phyloP scores from a whole-genome alignment of 30 jellyfish, hydroid and myxozoan species.

The Cassiopea xamachana region DNA sequence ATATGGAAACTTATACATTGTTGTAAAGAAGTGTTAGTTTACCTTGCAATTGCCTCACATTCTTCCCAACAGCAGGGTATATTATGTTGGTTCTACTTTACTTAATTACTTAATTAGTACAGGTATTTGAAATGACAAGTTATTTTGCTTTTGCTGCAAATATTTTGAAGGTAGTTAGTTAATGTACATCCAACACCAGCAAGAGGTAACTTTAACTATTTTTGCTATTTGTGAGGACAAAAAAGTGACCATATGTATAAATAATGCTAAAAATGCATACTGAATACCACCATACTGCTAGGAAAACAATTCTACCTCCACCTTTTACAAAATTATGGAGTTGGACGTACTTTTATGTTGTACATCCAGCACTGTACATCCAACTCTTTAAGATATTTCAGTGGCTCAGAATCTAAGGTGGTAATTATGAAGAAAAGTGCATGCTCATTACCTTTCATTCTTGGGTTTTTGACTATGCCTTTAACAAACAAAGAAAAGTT shows the following conservation, averaged over 20 bases:
- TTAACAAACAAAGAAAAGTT: slow-evolving; percentile 50
- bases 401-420: neutral
- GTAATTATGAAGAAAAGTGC: slow-evolving; percentile 6
- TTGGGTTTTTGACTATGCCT: slow-evolving; percentile 52
- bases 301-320: slow-evolving; percentile 1
- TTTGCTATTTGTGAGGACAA: slow-evolving; percentile 22
- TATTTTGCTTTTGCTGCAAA: neutral
- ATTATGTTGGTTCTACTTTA: slow-evolving; percentile 5
- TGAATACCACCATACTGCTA: slow-evolving; percentile 28
- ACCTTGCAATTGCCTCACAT: neutral
- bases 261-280: slow-evolving; percentile 29
- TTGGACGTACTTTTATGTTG: slow-evolving; percentile 42
- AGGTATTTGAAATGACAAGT: neutral
- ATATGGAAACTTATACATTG: neutral
- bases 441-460: slow-evolving; percentile 17
- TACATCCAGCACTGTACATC: slow-evolving; percentile 55
- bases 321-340: slow-evolving; percentile 40
- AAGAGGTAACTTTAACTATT: neutral
- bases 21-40: neutral
- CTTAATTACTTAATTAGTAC: neutral
- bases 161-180: neutral
- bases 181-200: slow-evolving; percentile 39
- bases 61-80: neutral
- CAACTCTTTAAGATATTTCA: slow-evolving; percentile 31
- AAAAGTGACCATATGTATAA: slow-evolving; percentile 5